phyloP scores from a whole-genome alignment of 1,140 invertebrate species.

The Myzus persicae region DNA sequence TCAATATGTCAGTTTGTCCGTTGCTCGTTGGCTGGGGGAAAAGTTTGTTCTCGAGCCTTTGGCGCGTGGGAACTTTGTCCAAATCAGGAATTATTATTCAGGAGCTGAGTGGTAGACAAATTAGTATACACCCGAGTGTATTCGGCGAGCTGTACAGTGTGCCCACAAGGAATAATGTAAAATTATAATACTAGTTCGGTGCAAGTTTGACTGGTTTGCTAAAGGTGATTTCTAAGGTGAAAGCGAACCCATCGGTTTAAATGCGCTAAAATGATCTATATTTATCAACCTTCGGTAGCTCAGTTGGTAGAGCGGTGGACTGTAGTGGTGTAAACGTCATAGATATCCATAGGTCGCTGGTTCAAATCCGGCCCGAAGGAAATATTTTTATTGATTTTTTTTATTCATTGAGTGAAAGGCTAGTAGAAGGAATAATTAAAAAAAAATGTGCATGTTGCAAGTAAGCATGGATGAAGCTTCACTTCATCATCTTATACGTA shows the following conservation, averaged over 20 bases:
- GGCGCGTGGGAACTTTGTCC: no score
- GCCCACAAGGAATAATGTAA: neutral
- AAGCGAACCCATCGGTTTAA: neutral
- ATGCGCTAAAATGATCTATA: neutral
- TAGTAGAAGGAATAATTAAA: no score
- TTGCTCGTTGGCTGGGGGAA: no score
- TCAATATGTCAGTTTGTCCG: no score
- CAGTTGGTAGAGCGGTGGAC: constrained; percentile 89
- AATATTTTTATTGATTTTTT: neutral
- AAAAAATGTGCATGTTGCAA: no score
- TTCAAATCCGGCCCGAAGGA: constrained; percentile 64
- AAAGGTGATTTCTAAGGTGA: neutral
- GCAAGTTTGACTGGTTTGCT: neutral
- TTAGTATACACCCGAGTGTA: neutral
- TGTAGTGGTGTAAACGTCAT: constrained; percentile 68
- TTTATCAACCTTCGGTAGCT: constrained; percentile 76
- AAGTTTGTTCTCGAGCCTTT: no score
- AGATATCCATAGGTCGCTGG: constrained; percentile 64
- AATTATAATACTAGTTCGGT: neutral
- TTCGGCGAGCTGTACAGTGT: neutral
- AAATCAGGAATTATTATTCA: neutral
- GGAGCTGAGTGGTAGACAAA: neutral
- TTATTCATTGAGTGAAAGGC: neutral
- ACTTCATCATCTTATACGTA: neutral
- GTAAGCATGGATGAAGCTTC: no score